Percentiles rank a stretch among this genome's conserved stretches.
Evolutionary conservation across 2,888 invertebrate genomes (phyloP).

Genomic region (Tiliacea aurago): DNA sequence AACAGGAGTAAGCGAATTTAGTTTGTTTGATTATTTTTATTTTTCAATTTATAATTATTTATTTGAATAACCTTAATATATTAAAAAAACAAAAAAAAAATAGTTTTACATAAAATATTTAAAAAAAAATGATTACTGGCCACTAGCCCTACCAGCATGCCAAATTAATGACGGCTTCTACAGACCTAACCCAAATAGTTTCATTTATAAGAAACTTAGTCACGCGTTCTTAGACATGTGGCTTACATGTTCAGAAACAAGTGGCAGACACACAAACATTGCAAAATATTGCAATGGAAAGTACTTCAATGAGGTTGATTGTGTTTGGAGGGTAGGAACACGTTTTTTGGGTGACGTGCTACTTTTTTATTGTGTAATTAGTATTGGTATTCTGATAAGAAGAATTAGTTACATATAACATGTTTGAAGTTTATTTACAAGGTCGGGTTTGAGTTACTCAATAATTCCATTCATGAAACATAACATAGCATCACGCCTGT

Average conservation of each 20-base stretch:
- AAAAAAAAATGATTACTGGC: no score
- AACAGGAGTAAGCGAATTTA: no score
- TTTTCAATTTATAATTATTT: no score
- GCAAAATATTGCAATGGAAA: slow-evolving; percentile 29
- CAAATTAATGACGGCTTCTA: no score
- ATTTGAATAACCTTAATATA: no score
- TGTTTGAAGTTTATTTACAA: slow-evolving; percentile 7
- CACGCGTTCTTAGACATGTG: slow-evolving; percentile 28
- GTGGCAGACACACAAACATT: slow-evolving; percentile 7
- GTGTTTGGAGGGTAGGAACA: slow-evolving; percentile 9
- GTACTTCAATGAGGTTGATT: slow-evolving; percentile 24
- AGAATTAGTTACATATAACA: neutral
- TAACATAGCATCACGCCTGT: neutral
- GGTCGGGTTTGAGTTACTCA: slow-evolving; percentile 8
- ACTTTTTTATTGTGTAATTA: slow-evolving; percentile 14
- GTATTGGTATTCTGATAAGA: slow-evolving; percentile 7
- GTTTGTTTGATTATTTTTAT: no score
- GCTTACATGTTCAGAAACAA: slow-evolving; percentile 19
- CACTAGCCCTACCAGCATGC: no score
- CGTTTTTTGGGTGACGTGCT: slow-evolving; percentile 10
- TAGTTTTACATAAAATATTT: no score
- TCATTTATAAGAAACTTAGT: neutral
- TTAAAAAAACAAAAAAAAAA: no score
- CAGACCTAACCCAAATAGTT: no score
- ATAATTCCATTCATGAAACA: neutral